Base-by-base conservation (phyloP, 2,797 vertebrate species). In the Holocentrus rufus region DNA sequence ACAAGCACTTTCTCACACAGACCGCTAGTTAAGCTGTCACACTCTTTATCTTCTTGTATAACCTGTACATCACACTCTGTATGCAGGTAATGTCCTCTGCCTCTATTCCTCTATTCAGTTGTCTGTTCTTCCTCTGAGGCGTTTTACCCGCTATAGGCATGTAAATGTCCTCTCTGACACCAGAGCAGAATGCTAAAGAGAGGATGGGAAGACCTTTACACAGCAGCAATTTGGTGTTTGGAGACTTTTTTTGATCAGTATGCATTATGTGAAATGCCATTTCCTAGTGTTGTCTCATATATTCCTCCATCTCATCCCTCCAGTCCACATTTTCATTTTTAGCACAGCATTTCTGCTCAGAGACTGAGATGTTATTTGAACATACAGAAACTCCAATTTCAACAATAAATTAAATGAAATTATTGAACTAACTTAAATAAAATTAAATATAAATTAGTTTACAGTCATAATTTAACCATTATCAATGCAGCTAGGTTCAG, bases 21-120 rank as follows among this genome's bases (percentile, higher is more conserved):
- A 3, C 30, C 30, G 7, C 30, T 31, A 31, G 30, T 31, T 3
- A 3, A 7, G 30, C 30, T 31, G 7, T 31, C 7, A 31, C 3
- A 31, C 30, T 31, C 30, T 31, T 31, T 3, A 3, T 76, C 15
- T 14, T 69, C 65, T 56, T 61, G 47, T 74, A 13, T 15, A 23
- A 46, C 5, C 0, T 7, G 2, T 30, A 25, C 58, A 42, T 57
- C 7, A n/a, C 55, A 55, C 42, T 77, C 55, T 79, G 70, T 78
- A 76, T 76, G 66, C 69, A 81, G 77, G 34, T 52, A 4, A 60
- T 63, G 69, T 76, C 56, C n/a, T n/a, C 55, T 23, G 31, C 63
- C 56, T 74, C 49, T 54, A 34, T 64, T 79, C 44, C 36, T 66
- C 36, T 44, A 3, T 31, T 18, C 57, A 42, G 50, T 55, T 70